Conservation (phyloP, 1,140 invertebrate species). For the Semibalanus balanoides region DNA sequence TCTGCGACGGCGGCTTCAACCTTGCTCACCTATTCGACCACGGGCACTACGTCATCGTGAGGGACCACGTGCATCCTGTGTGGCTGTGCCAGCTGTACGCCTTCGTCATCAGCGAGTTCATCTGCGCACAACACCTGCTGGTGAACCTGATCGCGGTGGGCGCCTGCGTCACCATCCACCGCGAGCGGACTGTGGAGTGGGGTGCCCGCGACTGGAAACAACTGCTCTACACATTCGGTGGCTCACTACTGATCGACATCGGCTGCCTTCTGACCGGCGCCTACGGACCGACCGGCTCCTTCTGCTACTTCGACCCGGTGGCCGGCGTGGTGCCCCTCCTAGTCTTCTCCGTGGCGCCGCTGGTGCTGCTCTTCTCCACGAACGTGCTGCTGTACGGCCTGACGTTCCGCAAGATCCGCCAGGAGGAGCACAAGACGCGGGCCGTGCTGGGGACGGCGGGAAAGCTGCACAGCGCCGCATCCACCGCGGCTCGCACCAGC, state of each 20-base stretch:
- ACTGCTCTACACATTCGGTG: background rate
- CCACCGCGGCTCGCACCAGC: background rate
- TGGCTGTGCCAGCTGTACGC: background rate
- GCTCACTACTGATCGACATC: background rate
- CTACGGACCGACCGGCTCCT: background rate
- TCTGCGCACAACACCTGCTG: background rate
- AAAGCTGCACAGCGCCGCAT: background rate
- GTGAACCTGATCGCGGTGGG: background rate
- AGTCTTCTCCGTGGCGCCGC: background rate
- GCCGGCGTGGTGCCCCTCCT: background rate
- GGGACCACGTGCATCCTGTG: background rate
- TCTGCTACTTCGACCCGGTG: conserved; percentile 1
- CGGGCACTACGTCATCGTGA: background rate
- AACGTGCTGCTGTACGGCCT: background rate
- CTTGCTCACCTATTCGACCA: background rate
- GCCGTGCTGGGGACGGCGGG: background rate
- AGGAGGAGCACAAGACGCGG: background rate
- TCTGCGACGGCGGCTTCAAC: background rate
- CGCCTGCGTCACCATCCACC: background rate
- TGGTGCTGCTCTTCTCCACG: background rate
- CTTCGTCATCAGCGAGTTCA: background rate
- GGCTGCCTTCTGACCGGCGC: background rate
- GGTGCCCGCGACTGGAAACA: background rate
- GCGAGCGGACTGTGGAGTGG: background rate
- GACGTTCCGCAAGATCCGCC: background rate